Evolutionary conservation across 2,113 vertebrate genomes (phyloP).

Genomic region (Mystacornis crossleyi): DNA sequence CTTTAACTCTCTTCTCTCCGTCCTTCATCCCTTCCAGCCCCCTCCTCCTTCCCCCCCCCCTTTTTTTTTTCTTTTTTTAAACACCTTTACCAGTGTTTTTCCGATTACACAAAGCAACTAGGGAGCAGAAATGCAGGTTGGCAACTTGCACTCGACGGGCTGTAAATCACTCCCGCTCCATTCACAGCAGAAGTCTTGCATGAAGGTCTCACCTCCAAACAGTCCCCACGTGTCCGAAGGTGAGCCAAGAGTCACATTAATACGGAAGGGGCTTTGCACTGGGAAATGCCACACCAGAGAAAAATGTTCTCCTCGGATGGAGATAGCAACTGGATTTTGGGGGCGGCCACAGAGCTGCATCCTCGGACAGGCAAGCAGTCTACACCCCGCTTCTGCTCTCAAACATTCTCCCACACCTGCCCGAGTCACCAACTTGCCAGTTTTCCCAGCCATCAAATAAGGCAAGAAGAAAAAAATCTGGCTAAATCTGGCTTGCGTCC

Average conservation of each 20-base stretch:
- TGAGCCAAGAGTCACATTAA: neutral
- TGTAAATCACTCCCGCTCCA: neutral
- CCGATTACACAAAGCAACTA: neutral
- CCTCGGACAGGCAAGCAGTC: neutral
- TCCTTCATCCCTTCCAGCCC: neutral
- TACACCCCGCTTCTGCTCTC: neutral
- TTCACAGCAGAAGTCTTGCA: neutral
- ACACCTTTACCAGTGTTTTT: neutral
- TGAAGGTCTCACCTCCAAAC: neutral
- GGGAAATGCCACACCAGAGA: neutral
- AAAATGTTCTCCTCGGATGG: neutral
- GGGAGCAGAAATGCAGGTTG: neutral
- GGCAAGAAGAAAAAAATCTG: neutral
- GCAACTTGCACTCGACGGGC: neutral
- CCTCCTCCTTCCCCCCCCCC: neutral
- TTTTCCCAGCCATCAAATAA: neutral
- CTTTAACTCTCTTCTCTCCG: neutral
- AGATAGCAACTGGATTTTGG: neutral
- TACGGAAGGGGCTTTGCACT: neutral
- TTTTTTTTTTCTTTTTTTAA: neutral
- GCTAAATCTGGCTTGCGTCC: neutral
- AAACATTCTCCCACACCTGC: neutral
- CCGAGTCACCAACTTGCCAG: accelerated
- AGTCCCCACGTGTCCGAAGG: accelerated
- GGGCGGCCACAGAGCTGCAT: neutral